Evolutionary conservation across 2,888 invertebrate species (phyloP), one percentile per base, ranked within the genome.

Genomic region (Serripes groenlandicus): DNA sequence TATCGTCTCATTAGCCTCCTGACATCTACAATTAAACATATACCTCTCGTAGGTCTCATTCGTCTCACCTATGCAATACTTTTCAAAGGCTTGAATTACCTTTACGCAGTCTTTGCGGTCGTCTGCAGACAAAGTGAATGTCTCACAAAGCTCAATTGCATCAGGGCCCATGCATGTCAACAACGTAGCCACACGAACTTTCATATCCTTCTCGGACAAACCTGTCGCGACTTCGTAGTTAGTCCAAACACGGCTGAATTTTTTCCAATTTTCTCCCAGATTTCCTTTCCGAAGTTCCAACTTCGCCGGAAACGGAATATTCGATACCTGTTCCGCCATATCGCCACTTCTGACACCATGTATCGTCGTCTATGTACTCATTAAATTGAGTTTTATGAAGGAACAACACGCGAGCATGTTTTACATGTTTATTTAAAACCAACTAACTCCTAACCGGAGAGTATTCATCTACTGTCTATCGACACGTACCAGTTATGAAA

Each of bases 41-140:
- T 69, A 82, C 23, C 85, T 49, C 64, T 85, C 85, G 54, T 66
- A 78, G 18, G 60, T 81, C 35, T 78, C 83, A 69, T 79, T 83
- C 11, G 64, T 75, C 42, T 74, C 49, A 32, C 75, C 70, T 28
- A 79, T 64, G 54, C 70, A 76, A 70, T 75, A 81, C 1, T 49
- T 58, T 32, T 79, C 66, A 42, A 85, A 66, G 42, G 64, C 66
- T 32, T 58, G n/a, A 23, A 82, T 21, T 30, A 82, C 62, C 35
- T 60, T 42, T 26, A 64, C 66, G 28, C 49, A 26, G 54, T 71
- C 32, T 52, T 71, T 71, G 3, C 52, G n/a, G 21, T 71, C 52
- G 3, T 71, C 71, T 18, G 49, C 71, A 4, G 54, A 28, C 30
- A 71, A 52, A 5, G 71, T 5, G n/a, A 77, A 60, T 15, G 35